A percentile compares a stretch with the other conserved stretches of the same genome.
Conservation (phyloP, 2,797 vertebrate genomes). For the Chiloscyllium punctatum region DNA sequence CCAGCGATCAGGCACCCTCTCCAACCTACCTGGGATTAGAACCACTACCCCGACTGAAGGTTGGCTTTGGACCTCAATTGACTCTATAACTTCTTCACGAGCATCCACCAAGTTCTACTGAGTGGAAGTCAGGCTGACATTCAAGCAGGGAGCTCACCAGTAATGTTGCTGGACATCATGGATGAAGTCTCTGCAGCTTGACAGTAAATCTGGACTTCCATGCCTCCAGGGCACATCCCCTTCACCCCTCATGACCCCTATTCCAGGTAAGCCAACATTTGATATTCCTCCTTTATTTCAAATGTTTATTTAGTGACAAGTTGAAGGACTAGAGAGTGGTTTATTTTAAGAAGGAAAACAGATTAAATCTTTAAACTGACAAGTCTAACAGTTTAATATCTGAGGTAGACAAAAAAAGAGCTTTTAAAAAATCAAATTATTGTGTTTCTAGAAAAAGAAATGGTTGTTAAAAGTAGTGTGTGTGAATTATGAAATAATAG, state of each 20-base stretch:
- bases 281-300: background rate
- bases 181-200: background rate
- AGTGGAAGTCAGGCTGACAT: background rate
- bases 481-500: background rate
- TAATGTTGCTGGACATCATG: too few relatives aligned
- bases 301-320: background rate
- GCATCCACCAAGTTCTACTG: too few relatives aligned
- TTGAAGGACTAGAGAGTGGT: background rate
- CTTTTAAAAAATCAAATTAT: background rate
- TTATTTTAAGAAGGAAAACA: background rate
- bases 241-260: background rate
- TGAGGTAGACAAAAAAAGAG: background rate
- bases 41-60: background rate
- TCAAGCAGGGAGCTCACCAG: background rate
- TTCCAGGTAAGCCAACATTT: background rate
- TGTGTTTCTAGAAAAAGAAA: background rate
- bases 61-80: background rate
- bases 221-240: background rate
- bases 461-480: background rate
- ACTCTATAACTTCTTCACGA: background rate
- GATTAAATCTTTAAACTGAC: background rate
- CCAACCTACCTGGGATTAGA: too few relatives aligned
- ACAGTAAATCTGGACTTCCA: background rate
- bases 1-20: too few relatives aligned
- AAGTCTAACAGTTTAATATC: background rate